A percentile compares a stretch with the other conserved stretches of the same genome.
phyloP scores from a whole-genome alignment of 1,140 invertebrate genomes.

The Patella vulgata region DNA sequence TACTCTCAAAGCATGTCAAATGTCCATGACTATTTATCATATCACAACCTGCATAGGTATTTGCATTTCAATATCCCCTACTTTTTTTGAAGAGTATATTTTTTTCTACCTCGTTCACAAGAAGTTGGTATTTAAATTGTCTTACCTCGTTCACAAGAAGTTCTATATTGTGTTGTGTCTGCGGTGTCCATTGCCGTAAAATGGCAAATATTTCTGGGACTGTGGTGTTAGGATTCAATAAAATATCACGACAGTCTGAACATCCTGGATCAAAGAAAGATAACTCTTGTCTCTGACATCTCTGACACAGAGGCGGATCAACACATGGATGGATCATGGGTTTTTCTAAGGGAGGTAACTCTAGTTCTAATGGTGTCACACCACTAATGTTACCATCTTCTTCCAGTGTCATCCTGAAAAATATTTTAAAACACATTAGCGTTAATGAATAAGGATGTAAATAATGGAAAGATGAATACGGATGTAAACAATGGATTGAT shows the following conservation, averaged over 20 bases:
- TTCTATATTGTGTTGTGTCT: conserved; percentile 69
- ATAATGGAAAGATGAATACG: too few species aligned
- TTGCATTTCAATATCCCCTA: too few species aligned
- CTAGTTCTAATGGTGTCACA: conserved; percentile 13
- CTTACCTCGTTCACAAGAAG: conserved; percentile 67
- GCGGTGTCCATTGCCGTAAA: conserved; percentile 71
- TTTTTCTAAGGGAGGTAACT: conserved; percentile 30
- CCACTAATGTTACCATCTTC: conserved; percentile 24
- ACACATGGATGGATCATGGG: conserved; percentile 68
- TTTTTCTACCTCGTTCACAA: too few species aligned
- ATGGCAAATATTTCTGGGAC: conserved; percentile 70
- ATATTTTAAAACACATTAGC: too few species aligned
- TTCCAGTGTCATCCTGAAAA: conserved; percentile 41
- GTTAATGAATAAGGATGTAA: too few species aligned
- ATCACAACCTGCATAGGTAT: too few species aligned
- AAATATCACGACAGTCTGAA: conserved; percentile 64
- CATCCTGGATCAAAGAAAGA: conserved; percentile 70
- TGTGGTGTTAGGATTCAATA: conserved; percentile 64
- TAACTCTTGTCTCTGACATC: conserved; percentile 67
- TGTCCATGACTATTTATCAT: too few species aligned
- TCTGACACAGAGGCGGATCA: conserved; percentile 68
- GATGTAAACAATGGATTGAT: too few species aligned
- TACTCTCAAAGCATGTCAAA: too few species aligned
- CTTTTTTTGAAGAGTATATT: too few species aligned
- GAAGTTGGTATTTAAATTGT: too few species aligned